A percentile compares a stretch with the other conserved stretches of the same genome.
Evolutionary conservation across 2,113 vertebrate genomes (phyloP).

Genomic region (Marmota monax): DNA sequence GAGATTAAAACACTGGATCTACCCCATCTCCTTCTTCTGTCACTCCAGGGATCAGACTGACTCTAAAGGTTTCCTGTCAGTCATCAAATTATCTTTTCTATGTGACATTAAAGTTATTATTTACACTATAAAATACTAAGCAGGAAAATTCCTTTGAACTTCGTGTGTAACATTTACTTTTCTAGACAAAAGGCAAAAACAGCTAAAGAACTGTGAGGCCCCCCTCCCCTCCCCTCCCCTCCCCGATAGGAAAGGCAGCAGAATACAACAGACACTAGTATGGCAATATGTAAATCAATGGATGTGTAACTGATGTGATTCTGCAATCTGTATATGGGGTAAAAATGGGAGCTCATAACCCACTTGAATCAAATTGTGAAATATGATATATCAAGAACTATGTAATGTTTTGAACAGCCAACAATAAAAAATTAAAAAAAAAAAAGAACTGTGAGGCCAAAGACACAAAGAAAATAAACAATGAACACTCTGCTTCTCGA

Average conservation of each 20-base stretch:
- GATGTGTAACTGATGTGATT: no score
- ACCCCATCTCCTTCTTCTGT: background rate
- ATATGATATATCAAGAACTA: no score
- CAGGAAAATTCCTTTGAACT: conserved; percentile 23
- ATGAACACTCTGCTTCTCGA: background rate
- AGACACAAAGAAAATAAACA: background rate
- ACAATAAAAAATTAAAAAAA: no score
- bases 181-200: background rate
- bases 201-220: background rate
- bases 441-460: background rate
- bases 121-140: conserved; percentile 26
- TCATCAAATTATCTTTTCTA: background rate
- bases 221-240: no score
- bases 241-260: no score
- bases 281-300: no score
- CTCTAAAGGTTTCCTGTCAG: background rate
- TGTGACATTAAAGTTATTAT: background rate
- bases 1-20: background rate
- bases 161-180: background rate
- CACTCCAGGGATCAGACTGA: background rate
- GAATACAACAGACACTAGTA: no score
- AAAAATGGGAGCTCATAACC: no score
- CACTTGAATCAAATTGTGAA: no score
- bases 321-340: no score
- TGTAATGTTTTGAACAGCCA: no score